Conservation (phyloP, 2,113 vertebrate genomes). For the Lutjanus erythropterus region DNA sequence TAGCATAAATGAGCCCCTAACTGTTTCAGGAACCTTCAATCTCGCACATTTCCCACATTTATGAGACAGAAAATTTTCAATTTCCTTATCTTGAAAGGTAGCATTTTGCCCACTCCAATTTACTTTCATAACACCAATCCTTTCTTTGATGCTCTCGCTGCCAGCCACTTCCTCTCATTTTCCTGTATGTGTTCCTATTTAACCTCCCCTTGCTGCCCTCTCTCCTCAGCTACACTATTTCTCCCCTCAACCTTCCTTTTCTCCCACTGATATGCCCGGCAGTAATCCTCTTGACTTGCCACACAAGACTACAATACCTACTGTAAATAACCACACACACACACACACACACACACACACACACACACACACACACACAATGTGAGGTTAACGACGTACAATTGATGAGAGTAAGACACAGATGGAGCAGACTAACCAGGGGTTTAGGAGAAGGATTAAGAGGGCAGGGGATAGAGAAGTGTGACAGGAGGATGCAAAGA, state of each 20-base stretch:
- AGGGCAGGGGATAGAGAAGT: conserved; percentile 17
- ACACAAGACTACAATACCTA: conserved; percentile 6
- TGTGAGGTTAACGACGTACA: conserved; percentile 1
- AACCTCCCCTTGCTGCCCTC: not conserved
- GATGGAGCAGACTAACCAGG: conserved; percentile 25
- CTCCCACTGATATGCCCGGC: conserved; percentile 20
- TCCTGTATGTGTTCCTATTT: conserved; percentile 1
- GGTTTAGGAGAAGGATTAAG: conserved; percentile 41
- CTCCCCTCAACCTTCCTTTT: not conserved
- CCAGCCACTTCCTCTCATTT: conserved; percentile 13
- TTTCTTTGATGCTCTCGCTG: conserved; percentile 21
- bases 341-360: not conserved
- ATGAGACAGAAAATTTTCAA: too few relatives aligned
- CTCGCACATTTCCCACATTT: not conserved
- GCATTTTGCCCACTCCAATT: not conserved
- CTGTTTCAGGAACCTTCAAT: too few relatives aligned
- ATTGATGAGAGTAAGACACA: conserved; percentile 16
- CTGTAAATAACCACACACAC: conserved; percentile 18
- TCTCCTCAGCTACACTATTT: conserved; percentile 8
- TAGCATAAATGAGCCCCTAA: too few relatives aligned
- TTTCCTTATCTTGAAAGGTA: not conserved
- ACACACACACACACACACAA: not conserved
- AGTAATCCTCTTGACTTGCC: conserved; percentile 47
- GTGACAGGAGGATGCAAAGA: conserved; percentile 21
- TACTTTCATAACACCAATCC: conserved; percentile 6